phyloP scores from a whole-genome alignment of 2,797 vertebrate genomes.

The Potorous gilbertii region DNA sequence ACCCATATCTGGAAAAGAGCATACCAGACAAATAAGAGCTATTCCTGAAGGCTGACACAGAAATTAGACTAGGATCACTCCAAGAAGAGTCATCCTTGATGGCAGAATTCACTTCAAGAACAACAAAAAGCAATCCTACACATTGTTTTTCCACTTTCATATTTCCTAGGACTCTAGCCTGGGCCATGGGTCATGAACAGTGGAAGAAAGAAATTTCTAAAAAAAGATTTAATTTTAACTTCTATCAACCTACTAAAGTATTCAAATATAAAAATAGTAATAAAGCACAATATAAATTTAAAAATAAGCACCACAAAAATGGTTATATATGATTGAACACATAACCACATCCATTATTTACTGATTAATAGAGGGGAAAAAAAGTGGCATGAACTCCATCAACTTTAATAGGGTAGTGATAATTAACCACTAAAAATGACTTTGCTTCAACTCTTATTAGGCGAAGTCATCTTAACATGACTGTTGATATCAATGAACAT shows the following conservation, averaged over 20 bases:
- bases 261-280: neutral
- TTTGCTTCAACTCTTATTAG: neutral
- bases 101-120: neutral
- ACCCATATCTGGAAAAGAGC: neutral
- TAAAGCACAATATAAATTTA: neutral
- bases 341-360: neutral
- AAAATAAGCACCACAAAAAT: neutral
- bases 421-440: neutral
- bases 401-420: neutral
- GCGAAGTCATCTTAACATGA: neutral
- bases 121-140: neutral
- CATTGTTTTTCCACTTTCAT: neutral
- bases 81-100: neutral
- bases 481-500: neutral
- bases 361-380: neutral
- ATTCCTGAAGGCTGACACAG: neutral
- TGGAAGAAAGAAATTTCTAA: neutral
- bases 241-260: neutral
- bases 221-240: neutral
- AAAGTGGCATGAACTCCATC: neutral
- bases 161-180: conserved; percentile 27
- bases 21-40: neutral
- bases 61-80: neutral
- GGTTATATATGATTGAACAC: neutral
- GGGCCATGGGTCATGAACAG: neutral